Percentiles rank a stretch among this genome's conserved stretches.
Evolutionary conservation across 1,140 invertebrate species (phyloP).

Genomic region (Orussus abietinus): DNA sequence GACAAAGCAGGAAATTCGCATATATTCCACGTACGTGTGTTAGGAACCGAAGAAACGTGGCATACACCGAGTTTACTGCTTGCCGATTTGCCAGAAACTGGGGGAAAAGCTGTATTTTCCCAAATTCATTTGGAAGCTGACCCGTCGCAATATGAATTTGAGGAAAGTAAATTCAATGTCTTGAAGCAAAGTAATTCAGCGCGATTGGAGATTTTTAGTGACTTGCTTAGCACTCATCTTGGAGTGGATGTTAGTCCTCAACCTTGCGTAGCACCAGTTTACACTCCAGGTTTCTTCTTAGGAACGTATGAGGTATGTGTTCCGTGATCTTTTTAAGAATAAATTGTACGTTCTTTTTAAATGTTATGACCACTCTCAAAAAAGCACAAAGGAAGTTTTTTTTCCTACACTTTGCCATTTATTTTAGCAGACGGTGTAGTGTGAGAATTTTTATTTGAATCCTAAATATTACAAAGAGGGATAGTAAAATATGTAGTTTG

Average conservation of each 20-base stretch:
- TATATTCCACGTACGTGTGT: constrained; percentile 67
- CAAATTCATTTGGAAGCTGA: constrained; percentile 63
- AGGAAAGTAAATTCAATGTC: constrained; percentile 62
- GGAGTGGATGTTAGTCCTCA: constrained; percentile 61
- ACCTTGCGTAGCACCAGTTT: constrained; percentile 39
- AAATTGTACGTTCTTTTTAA: too few species aligned
- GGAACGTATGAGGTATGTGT: constrained; percentile 69
- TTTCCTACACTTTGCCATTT: too few species aligned
- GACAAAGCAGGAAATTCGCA: constrained; percentile 66
- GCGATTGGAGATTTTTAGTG: constrained; percentile 72
- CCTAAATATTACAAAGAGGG: too few species aligned
- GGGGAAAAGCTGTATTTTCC: constrained; percentile 75
- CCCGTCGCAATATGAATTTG: constrained; percentile 54
- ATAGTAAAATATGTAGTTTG: too few species aligned
- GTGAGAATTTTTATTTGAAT: too few species aligned
- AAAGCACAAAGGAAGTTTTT: too few species aligned
- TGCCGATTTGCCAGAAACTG: constrained; percentile 60
- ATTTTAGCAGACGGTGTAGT: too few species aligned
- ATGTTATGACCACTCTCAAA: neutral
- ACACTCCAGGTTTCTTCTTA: constrained; percentile 69
- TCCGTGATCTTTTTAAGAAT: too few species aligned
- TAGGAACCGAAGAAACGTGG: constrained; percentile 81
- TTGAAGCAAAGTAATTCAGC: constrained; percentile 62
- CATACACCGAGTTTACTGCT: constrained; percentile 76
- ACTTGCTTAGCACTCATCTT: constrained; percentile 68